Percentiles rank a stretch among this genome's conserved stretches.
Conservation (phyloP, 1,140 invertebrate genomes). For the Dreissena rostriformis region DNA sequence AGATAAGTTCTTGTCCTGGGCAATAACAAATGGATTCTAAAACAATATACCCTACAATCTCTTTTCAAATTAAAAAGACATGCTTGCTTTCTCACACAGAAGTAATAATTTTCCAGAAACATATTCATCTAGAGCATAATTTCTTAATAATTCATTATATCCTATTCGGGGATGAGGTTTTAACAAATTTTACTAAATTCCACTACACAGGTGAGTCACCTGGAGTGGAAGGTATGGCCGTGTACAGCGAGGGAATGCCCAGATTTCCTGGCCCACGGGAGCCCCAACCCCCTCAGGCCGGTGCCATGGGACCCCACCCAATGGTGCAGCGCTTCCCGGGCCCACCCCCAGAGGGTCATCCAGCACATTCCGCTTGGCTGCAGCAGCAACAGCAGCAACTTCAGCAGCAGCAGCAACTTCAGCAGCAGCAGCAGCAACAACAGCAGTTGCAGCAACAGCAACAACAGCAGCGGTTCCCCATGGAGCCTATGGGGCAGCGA, state of each 20-base stretch:
- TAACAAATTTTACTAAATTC: no score
- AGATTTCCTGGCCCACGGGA: constrained; percentile 51
- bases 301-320: neutral
- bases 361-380: constrained; percentile 31
- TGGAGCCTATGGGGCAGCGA: constrained; percentile 58
- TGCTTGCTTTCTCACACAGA: no score
- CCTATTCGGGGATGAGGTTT: no score
- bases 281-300: constrained; percentile 14
- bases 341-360: constrained; percentile 14
- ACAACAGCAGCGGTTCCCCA: constrained; percentile 55
- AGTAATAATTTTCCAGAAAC: no score
- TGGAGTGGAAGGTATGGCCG: no score
- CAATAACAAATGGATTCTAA: no score
- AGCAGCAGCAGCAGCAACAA: constrained; percentile 20
- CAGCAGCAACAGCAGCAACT: constrained; percentile 20
- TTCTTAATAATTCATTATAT: no score
- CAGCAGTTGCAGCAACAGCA: constrained; percentile 43
- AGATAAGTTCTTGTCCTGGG: no score
- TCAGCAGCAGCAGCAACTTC: constrained; percentile 15
- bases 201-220: no score
- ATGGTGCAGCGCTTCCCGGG: constrained; percentile 39
- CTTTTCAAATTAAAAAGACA: no score
- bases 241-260: constrained; percentile 1
- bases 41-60: no score
- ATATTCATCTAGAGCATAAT: no score